Percentiles rank a stretch among this genome's conserved stretches.
Conservation (phyloP, 2,113 vertebrate species). For the Otolemur garnettii region DNA sequence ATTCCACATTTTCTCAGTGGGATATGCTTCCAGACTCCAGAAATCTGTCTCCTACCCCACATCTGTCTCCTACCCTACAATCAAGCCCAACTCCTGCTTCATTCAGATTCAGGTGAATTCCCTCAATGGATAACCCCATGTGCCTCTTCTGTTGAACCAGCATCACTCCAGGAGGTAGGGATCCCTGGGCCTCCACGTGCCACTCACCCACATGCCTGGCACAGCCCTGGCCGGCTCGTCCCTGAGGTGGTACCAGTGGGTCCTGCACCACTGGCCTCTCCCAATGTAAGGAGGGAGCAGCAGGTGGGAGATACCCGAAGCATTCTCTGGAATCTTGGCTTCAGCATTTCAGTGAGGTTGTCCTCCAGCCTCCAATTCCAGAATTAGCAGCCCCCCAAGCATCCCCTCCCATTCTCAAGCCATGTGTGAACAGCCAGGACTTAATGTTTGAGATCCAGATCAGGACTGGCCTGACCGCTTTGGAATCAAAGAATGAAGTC, state of each 20-base stretch:
- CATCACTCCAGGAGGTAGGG: background rate
- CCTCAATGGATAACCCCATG: background rate
- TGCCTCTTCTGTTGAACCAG: background rate
- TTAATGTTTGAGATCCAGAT: conserved; percentile 45
- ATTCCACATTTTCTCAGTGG: background rate
- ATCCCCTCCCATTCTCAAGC: background rate
- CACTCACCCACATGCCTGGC: too few species aligned
- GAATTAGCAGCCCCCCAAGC: background rate
- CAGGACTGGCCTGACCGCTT: conserved; percentile 67
- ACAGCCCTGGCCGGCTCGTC: background rate
- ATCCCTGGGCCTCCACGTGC: background rate
- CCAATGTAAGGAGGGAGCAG: background rate
- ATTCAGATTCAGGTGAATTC: conserved; percentile 4
- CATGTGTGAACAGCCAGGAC: background rate
- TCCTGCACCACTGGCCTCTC: background rate
- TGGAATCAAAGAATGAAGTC: conserved; percentile 73
- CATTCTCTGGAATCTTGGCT: background rate
- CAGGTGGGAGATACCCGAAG: background rate
- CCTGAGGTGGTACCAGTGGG: background rate
- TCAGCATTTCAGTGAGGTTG: background rate
- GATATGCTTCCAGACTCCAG: background rate
- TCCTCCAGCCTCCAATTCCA: background rate
- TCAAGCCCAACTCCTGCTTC: background rate
- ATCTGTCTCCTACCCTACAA: background rate
- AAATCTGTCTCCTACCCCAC: background rate